Evolutionary conservation across 2,113 vertebrate species (phyloP).

Genomic region (Pogonocichla stellata): DNA sequence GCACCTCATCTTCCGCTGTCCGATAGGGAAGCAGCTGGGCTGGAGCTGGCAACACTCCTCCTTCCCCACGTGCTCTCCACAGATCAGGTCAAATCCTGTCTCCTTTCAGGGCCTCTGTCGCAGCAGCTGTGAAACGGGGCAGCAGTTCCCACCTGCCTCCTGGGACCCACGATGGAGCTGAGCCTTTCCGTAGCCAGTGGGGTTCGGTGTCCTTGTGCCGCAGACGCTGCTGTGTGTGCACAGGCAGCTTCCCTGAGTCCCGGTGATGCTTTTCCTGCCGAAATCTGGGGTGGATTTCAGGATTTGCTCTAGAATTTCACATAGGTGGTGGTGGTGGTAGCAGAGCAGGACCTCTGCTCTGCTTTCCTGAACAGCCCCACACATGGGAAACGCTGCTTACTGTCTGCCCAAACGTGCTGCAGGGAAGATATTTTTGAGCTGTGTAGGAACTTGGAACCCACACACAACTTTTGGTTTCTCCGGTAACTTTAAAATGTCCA

Average conservation of each 20-base stretch:
- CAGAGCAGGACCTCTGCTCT: background rate
- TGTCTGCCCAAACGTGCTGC: constrained; percentile 27
- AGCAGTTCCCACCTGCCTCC: background rate
- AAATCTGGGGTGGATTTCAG: background rate
- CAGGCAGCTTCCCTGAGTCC: background rate
- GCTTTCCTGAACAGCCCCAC: background rate
- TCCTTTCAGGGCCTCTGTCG: background rate
- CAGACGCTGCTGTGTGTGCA: background rate
- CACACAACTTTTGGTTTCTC: constrained; percentile 67
- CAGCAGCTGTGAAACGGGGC: background rate
- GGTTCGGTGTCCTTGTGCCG: background rate
- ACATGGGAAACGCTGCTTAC: background rate
- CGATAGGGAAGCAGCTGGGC: background rate
- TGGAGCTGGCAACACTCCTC: background rate
- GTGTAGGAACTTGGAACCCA: constrained; percentile 67
- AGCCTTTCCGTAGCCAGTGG: background rate
- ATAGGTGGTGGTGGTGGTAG: background rate
- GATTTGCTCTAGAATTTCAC: background rate
- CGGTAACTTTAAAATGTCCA: constrained; percentile 59
- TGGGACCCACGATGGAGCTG: rapidly evolving
- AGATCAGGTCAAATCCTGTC: background rate
- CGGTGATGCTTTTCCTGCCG: background rate
- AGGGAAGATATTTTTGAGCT: constrained; percentile 67
- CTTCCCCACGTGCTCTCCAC: background rate
- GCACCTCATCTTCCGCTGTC: background rate